A percentile compares a stretch with the other conserved stretches of the same genome.
Evolutionary conservation across 2,888 invertebrate genomes (phyloP).

Genomic region (Autographa pulchrina): DNA sequence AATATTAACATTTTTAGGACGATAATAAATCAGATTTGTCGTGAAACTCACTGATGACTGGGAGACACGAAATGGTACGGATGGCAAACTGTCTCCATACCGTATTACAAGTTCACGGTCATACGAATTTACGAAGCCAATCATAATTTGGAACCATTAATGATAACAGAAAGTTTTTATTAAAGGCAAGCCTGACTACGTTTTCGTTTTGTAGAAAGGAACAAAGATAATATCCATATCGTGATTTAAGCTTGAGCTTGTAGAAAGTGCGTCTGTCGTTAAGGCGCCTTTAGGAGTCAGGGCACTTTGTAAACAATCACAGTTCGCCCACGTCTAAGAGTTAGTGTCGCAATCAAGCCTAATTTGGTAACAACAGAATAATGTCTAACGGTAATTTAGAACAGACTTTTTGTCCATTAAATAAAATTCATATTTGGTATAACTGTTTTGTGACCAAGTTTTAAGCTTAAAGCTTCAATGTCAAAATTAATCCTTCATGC

Average conservation of each 20-base stretch:
- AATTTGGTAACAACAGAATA: constrained; percentile 70
- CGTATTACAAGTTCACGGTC: constrained; percentile 62
- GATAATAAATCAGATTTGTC: constrained; percentile 63
- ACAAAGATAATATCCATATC: constrained; percentile 58
- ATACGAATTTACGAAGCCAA: constrained; percentile 43
- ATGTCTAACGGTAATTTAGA: constrained; percentile 59
- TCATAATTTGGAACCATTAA: constrained; percentile 27
- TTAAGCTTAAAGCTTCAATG: constrained; percentile 32
- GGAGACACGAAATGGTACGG: constrained; percentile 67
- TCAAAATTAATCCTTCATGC: constrained; percentile 31
- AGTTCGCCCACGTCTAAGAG: constrained; percentile 63
- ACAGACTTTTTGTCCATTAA: constrained; percentile 14
- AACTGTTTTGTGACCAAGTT: constrained; percentile 26
- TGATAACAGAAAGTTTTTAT: constrained; percentile 24
- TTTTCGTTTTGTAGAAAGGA: constrained; percentile 42
- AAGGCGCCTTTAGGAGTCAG: constrained; percentile 59
- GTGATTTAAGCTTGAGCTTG: constrained; percentile 61
- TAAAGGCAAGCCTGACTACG: constrained; percentile 16
- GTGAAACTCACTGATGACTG: constrained; percentile 65
- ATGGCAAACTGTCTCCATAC: constrained; percentile 52
- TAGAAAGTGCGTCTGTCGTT: constrained; percentile 68
- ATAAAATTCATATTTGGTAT: not conserved
- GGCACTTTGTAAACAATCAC: constrained; percentile 62
- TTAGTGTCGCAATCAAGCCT: constrained; percentile 64
- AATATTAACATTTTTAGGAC: constrained; percentile 48